Percentiles rank a stretch among this genome's conserved stretches.
Conservation (phyloP, 2,888 invertebrate species). For the Tenthredo distinguenda region DNA sequence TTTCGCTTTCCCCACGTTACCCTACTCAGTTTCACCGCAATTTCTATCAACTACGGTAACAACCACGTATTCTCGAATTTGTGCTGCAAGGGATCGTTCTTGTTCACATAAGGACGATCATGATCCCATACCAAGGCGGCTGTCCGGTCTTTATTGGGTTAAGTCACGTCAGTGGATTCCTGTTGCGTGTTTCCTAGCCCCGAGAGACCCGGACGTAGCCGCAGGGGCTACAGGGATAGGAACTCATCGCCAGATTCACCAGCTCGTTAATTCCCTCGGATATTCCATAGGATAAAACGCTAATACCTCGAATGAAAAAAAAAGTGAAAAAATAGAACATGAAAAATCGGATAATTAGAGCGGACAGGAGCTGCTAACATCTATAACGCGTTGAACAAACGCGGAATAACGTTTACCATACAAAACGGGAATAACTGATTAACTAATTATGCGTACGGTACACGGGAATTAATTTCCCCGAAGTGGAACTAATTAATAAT, state of each 20-base stretch:
- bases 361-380: background rate
- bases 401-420: background rate
- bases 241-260: slow-evolving; percentile 31
- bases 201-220: background rate
- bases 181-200: slow-evolving; percentile 40
- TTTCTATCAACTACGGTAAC: slow-evolving; percentile 1
- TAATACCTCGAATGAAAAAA: background rate
- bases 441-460: background rate
- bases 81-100: slow-evolving; percentile 20
- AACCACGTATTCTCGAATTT: slow-evolving; percentile 1
- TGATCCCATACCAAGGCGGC: background rate
- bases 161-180: slow-evolving; percentile 48
- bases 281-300: background rate
- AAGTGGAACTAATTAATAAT: slow-evolving; percentile 46
- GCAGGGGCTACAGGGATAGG: background rate
- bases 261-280: slow-evolving; percentile 13
- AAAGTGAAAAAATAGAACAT: background rate
- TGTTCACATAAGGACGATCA: slow-evolving; percentile 29
- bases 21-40: background rate
- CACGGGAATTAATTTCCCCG: slow-evolving; percentile 25
- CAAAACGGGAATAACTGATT: background rate
- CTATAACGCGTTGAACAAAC: background rate
- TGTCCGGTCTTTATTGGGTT: slow-evolving; percentile 40
- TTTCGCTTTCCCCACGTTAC: background rate
- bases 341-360: background rate